Conservation (phyloP, 2,888 invertebrate genomes). For the Siphonodentalium dalli region DNA sequence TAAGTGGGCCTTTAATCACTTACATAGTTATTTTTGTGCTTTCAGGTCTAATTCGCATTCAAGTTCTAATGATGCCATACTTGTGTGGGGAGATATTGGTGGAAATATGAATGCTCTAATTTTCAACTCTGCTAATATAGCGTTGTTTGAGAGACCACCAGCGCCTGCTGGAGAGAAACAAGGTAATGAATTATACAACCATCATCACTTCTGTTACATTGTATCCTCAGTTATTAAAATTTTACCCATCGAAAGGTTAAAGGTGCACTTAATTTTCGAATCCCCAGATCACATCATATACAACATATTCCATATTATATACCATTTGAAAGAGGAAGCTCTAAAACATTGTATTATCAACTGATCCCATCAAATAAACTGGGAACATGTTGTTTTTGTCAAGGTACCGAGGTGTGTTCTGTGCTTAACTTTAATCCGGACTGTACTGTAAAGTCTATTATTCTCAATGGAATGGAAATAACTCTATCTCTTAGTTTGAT, state of each 20-base stretch:
- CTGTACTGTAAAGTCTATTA: too few relatives aligned
- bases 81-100: constrained; percentile 64
- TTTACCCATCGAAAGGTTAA: neutral
- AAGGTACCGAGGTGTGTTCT: too few relatives aligned
- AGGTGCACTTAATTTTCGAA: neutral
- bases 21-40: neutral
- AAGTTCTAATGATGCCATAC: constrained; percentile 62
- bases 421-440: too few relatives aligned
- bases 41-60: constrained; percentile 60
- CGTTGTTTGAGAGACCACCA: constrained; percentile 64
- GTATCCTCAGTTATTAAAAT: neutral
- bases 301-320: too few relatives aligned
- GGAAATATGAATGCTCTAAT: constrained; percentile 62
- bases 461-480: too few relatives aligned
- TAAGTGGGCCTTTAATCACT: too few relatives aligned
- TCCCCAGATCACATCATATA: too few relatives aligned
- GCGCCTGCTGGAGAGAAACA: constrained; percentile 64
- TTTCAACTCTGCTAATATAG: constrained; percentile 62
- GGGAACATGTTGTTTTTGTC: too few relatives aligned
- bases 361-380: too few relatives aligned
- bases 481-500: too few relatives aligned
- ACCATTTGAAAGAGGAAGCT: too few relatives aligned
- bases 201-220: neutral
- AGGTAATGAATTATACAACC: constrained; percentile 40
- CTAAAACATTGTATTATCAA: too few relatives aligned